Evolutionary conservation across 2,888 invertebrate genomes (phyloP).

Genomic region (Cheilosia vulpina): DNA sequence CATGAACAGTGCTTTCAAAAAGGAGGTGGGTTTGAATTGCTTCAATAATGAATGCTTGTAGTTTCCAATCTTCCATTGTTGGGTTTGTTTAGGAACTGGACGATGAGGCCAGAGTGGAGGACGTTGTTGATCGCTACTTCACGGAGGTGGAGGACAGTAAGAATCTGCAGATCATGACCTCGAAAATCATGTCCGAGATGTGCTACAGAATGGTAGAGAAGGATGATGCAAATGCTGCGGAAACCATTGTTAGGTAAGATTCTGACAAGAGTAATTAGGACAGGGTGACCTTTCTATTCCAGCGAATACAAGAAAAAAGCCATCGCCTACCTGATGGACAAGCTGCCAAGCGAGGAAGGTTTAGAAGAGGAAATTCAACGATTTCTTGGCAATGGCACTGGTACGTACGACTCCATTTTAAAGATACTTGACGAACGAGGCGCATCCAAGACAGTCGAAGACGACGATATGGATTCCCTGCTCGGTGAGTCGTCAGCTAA

Average conservation of each 20-base stretch:
- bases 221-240: constrained; percentile 85
- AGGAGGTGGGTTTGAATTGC: constrained; percentile 70
- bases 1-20: constrained; percentile 79
- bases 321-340: constrained; percentile 84
- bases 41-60: neutral
- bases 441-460: constrained; percentile 21
- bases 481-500: constrained; percentile 12
- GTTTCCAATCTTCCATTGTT: neutral
- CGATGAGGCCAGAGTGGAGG: constrained; percentile 84
- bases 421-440: constrained; percentile 78
- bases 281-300: neutral
- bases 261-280: neutral
- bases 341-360: constrained; percentile 84
- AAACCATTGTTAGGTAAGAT: constrained; percentile 84
- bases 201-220: constrained; percentile 88
- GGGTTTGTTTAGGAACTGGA: constrained; percentile 78
- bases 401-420: constrained; percentile 78
- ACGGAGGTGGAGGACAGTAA: constrained; percentile 84
- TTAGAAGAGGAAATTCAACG: constrained; percentile 84
- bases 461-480: constrained; percentile 45
- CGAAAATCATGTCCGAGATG: constrained; percentile 91
- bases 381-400: constrained; percentile 81
- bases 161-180: constrained; percentile 88
- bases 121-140: constrained; percentile 87
- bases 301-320: constrained; percentile 85